Evolutionary conservation across 2,888 invertebrate genomes (phyloP).

Genomic region (Rhopalosiphum nymphaeae): DNA sequence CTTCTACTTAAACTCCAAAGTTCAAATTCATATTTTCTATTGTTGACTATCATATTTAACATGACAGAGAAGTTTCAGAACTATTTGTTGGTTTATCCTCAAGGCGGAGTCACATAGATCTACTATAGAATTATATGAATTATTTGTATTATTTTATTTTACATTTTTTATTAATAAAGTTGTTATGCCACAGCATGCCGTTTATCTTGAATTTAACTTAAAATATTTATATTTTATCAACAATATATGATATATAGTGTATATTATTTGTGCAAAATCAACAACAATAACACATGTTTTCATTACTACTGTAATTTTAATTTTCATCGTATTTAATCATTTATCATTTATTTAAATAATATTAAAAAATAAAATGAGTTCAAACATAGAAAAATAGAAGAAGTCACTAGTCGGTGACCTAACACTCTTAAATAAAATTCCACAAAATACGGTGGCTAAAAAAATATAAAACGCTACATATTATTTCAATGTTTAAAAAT

Average conservation of each 20-base stretch:
- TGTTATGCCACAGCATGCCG: background rate
- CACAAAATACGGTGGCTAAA: background rate
- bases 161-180: background rate
- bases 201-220: background rate
- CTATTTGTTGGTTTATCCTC: background rate
- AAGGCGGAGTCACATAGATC: background rate
- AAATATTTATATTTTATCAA: background rate
- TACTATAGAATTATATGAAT: background rate
- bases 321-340: background rate
- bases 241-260: background rate
- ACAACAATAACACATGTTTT: background rate
- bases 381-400: background rate
- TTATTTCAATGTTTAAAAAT: background rate
- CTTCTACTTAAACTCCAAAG: background rate
- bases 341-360: background rate
- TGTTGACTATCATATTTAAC: background rate
- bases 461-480: background rate
- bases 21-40: background rate
- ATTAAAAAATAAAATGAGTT: background rate
- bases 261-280: background rate
- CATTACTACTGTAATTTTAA: background rate
- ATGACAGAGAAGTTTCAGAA: background rate
- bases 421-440: background rate
- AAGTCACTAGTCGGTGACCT: no score
- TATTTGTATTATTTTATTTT: background rate